Conservation (phyloP, 2,797 vertebrate species). For the Xenopus petersii region DNA sequence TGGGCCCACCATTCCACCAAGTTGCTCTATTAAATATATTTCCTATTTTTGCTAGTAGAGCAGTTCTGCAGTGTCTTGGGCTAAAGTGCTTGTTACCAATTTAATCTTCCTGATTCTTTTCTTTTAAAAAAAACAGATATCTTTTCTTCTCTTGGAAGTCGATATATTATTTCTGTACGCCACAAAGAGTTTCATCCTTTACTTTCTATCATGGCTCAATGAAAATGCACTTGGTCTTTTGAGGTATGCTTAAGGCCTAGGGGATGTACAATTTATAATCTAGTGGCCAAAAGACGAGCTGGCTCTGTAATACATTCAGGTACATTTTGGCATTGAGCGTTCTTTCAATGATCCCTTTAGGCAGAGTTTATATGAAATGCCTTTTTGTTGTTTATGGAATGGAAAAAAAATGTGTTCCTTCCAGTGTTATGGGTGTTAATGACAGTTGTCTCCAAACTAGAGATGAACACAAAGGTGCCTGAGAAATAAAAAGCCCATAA, state of each 20-base stretch:
- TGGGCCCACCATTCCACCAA: no score
- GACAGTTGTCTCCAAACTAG: no score
- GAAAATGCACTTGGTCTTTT: slow-evolving; percentile 18
- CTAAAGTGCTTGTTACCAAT: no score
- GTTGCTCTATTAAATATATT: no score
- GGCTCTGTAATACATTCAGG: slow-evolving; percentile 26
- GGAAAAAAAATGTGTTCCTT: background rate
- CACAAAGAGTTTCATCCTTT: background rate
- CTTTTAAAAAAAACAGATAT: background rate
- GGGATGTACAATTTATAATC: slow-evolving; percentile 20
- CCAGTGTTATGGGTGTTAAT: no score
- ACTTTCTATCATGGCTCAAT: slow-evolving; percentile 4
- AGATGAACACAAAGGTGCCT: background rate
- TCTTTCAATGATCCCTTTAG: slow-evolving; percentile 25
- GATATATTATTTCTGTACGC: background rate
- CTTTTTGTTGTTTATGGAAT: slow-evolving; percentile 17
- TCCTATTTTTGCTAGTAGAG: no score
- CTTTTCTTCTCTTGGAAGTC: background rate
- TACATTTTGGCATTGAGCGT: slow-evolving; percentile 5
- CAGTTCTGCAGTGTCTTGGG: no score
- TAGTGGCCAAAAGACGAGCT: slow-evolving; percentile 2
- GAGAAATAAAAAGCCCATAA: background rate
- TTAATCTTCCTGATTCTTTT: background rate
- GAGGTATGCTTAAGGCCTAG: slow-evolving; percentile 7
- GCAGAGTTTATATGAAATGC: slow-evolving; percentile 36